Evolutionary conservation across 2,888 invertebrate genomes (phyloP).

Genomic region (Metellina segmentata): DNA sequence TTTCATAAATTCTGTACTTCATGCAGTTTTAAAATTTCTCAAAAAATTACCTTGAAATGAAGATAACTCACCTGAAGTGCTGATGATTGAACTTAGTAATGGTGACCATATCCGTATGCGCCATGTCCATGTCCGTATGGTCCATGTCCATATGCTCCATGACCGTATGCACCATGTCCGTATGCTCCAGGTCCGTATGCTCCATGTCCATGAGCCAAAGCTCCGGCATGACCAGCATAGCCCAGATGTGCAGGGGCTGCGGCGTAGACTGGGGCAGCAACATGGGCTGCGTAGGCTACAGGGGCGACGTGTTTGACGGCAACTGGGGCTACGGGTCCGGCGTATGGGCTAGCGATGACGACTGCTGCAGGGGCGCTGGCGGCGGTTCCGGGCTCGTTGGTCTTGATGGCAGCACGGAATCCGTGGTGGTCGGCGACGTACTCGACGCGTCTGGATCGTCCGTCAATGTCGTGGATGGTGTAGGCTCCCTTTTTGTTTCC

Average conservation of each 20-base stretch:
- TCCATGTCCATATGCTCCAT: constrained; percentile 60
- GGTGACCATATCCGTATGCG: constrained; percentile 37
- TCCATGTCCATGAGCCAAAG: constrained; percentile 44
- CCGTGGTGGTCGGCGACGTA: constrained; percentile 75
- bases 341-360: constrained; percentile 67
- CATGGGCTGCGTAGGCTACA: constrained; percentile 56
- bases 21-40: neutral
- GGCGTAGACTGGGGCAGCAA: constrained; percentile 34
- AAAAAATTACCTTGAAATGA: neutral
- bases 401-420: constrained; percentile 72
- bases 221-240: constrained; percentile 39
- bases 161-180: constrained; percentile 60
- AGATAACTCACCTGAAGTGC: constrained; percentile 3
- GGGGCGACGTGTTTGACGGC: constrained; percentile 62
- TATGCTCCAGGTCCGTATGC: constrained; percentile 7
- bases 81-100: constrained; percentile 9
- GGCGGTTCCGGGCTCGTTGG: constrained; percentile 76
- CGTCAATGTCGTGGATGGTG: constrained; percentile 77
- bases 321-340: constrained; percentile 55
- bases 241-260: constrained; percentile 48
- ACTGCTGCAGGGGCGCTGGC: constrained; percentile 75
- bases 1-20: no score
- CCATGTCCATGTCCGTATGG: constrained; percentile 25
- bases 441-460: constrained; percentile 76
- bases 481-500: constrained; percentile 78